These are phyloP conservation scores for Tyrannus savana DNA, from an alignment of 2,113 vertebrate species.

Conservation along the genomic window DNA sequence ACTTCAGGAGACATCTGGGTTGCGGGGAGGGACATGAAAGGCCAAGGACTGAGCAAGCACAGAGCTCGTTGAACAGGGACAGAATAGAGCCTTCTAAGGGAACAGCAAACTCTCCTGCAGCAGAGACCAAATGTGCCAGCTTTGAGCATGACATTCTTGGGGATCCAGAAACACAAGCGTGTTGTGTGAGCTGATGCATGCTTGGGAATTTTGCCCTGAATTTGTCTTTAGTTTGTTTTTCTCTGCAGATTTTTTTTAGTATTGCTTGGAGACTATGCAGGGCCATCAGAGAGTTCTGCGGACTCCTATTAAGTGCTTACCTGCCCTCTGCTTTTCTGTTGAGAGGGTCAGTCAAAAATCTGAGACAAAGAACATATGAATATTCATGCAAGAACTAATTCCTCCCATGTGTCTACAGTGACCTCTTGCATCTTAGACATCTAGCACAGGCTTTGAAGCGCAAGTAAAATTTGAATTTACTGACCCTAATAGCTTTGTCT, in stretches of 20 bases:
- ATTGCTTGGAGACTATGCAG: neutral
- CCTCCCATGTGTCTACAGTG: neutral
- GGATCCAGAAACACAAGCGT: neutral
- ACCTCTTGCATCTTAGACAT: neutral
- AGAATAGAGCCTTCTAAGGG: neutral
- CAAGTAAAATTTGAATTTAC: neutral
- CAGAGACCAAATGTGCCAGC: neutral
- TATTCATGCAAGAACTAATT: neutral
- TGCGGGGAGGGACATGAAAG: neutral
- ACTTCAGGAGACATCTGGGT: neutral
- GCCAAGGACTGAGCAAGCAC: neutral
- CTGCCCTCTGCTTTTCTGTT: neutral
- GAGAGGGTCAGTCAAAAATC: neutral
- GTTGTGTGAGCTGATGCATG: rapidly evolving
- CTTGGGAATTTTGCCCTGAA: neutral
- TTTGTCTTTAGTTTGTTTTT: neutral
- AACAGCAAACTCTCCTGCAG: neutral
- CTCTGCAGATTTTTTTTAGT: neutral
- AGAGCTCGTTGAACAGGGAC: neutral
- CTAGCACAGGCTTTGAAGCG: neutral
- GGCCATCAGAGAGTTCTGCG: neutral
- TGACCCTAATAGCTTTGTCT: neutral
- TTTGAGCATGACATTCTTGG: neutral
- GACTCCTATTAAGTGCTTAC: neutral
- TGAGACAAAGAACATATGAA: neutral